Evolutionary conservation across 2,113 vertebrate species (phyloP).

Genomic region (Corydoras sp.): DNA sequence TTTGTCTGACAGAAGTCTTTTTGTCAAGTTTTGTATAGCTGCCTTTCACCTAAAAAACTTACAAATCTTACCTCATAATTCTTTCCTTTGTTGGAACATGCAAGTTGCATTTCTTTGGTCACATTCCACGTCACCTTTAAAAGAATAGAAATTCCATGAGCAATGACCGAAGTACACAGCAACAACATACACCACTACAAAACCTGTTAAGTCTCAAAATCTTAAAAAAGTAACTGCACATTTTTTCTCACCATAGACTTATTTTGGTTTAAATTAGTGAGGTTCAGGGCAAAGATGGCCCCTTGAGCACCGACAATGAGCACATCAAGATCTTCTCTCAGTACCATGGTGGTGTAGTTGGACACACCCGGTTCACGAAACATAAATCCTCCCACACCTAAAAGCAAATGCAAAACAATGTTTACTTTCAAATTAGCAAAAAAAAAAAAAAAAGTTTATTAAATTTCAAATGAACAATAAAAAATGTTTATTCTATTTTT

Average conservation of each 20-base stretch:
- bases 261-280: slow-evolving; percentile 61
- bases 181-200: too few species aligned
- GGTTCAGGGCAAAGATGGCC: slow-evolving; percentile 66
- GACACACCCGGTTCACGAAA: slow-evolving; percentile 60
- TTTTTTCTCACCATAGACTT: slow-evolving; percentile 55
- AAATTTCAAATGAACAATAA: too few species aligned
- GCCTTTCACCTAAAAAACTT: not conserved
- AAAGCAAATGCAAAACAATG: not conserved
- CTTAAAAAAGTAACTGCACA: not conserved
- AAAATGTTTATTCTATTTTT: too few species aligned
- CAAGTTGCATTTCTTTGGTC: slow-evolving; percentile 37
- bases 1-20: too few species aligned
- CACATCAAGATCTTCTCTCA: slow-evolving; percentile 60
- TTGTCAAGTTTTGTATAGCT: too few species aligned
- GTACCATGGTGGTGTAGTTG: slow-evolving; percentile 67
- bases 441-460: too few species aligned
- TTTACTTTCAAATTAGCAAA: not conserved
- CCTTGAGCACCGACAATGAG: slow-evolving; percentile 69
- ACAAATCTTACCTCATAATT: slow-evolving; percentile 51
- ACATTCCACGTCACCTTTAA: slow-evolving; percentile 65
- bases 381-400: slow-evolving; percentile 51
- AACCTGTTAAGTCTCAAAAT: not conserved
- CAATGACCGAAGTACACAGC: too few species aligned
- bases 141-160: not conserved
- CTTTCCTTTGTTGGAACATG: slow-evolving; percentile 65